Conservation (phyloP, 1,140 invertebrate species). For the Ceratina calcarata region DNA sequence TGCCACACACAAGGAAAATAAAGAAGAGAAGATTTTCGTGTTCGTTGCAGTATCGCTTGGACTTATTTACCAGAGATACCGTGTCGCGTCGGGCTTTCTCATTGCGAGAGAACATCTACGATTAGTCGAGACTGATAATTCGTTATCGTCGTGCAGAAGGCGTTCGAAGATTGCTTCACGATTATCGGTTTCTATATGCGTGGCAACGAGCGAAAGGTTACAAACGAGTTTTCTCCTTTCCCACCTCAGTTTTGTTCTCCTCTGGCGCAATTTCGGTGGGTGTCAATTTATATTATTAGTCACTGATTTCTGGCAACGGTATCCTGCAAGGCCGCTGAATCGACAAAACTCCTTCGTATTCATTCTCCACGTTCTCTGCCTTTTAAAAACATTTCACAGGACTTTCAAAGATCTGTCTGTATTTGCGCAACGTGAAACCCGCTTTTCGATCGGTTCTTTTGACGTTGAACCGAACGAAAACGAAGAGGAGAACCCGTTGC, state of each 20-base stretch:
- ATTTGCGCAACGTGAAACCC: not conserved
- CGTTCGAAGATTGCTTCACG: conserved; percentile 50
- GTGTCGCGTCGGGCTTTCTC: conserved; percentile 7
- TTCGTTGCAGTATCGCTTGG: conserved; percentile 43
- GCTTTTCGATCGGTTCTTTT: not conserved
- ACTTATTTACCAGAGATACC: conserved; percentile 40
- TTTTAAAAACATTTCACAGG: not conserved
- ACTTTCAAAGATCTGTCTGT: not conserved
- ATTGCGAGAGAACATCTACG: conserved; percentile 27
- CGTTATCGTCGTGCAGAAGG: conserved; percentile 44
- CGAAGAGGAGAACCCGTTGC: too few species aligned
- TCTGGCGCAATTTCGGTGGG: conserved; percentile 58
- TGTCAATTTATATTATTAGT: conserved; percentile 66
- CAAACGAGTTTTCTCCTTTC: conserved; percentile 53
- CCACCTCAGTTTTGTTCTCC: conserved; percentile 11
- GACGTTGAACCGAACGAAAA: not conserved
- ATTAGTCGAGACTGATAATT: conserved; percentile 40
- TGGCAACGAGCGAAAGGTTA: conserved; percentile 62
- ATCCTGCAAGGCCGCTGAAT: conserved; percentile 36
- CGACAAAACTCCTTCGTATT: not conserved
- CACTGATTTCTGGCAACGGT: conserved; percentile 38
- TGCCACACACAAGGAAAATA: not conserved
- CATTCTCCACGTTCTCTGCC: too few species aligned
- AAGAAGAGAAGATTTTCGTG: conserved; percentile 26
- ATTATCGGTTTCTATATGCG: conserved; percentile 29